These are phyloP conservation scores for Balaenoptera acutorostrata DNA, from an alignment of 2,113 vertebrate species.

Conservation along the genomic window DNA sequence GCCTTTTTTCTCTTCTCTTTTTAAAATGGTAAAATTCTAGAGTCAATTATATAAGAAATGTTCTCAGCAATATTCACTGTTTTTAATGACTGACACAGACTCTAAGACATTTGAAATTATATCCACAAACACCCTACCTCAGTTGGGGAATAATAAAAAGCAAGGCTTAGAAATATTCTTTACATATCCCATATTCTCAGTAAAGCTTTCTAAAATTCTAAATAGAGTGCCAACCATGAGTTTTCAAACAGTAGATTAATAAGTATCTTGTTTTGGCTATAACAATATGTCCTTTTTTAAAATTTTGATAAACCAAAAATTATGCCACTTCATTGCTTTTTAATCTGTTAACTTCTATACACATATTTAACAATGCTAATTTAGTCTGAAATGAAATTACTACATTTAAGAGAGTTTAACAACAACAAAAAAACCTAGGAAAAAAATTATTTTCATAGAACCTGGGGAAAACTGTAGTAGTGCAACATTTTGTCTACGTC, in stretches of 20 bases:
- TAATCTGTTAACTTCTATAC: not conserved
- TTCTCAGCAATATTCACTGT: not conserved
- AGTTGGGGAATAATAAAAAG: not conserved
- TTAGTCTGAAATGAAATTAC: not conserved
- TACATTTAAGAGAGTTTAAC: not conserved
- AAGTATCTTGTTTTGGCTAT: not conserved
- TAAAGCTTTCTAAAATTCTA: not conserved
- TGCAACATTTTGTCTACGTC: not conserved
- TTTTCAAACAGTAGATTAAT: not conserved
- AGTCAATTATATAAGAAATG: not conserved
- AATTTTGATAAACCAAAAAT: not conserved
- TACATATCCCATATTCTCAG: not conserved
- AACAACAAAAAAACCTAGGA: not conserved
- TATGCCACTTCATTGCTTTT: not conserved
- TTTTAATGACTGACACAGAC: not conserved
- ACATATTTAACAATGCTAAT: not conserved
- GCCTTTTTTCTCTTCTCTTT: not conserved
- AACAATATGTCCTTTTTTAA: not conserved
- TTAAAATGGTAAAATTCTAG: conserved; percentile 22
- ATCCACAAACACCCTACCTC: not conserved
- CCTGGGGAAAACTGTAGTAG: not conserved
- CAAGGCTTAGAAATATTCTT: not conserved
- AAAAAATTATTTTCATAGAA: not conserved
- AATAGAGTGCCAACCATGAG: not conserved
- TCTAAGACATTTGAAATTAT: not conserved